phyloP scores from a whole-genome alignment of 1,140 invertebrate genomes.

The Apis florea region DNA sequence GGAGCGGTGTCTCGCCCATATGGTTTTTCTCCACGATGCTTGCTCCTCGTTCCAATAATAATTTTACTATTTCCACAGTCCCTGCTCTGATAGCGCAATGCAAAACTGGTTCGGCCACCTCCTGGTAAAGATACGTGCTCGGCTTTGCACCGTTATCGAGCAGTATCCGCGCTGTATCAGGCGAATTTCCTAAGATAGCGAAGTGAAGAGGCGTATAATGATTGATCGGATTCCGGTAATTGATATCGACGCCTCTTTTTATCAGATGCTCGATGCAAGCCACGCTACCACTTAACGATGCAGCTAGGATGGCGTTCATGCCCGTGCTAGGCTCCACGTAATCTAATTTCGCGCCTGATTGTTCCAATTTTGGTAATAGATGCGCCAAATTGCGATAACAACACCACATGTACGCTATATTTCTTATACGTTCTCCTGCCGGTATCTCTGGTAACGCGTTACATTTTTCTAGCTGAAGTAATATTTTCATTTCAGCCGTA shows the following conservation, averaged over 20 bases:
- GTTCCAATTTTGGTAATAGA: conserved; percentile 70
- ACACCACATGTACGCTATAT: conserved; percentile 74
- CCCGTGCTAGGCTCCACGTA: conserved; percentile 74
- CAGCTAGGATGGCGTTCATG: conserved; percentile 71
- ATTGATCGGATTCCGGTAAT: conserved; percentile 75
- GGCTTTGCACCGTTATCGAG: conserved; percentile 80
- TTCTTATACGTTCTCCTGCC: conserved; percentile 60
- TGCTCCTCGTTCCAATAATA: conserved; percentile 83
- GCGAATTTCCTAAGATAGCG: conserved; percentile 81
- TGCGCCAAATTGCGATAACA: conserved; percentile 73
- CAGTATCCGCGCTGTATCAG: conserved; percentile 79
- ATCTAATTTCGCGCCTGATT: conserved; percentile 63
- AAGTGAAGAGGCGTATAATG: conserved; percentile 83
- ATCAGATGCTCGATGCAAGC: conserved; percentile 75
- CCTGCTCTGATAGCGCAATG: conserved; percentile 82
- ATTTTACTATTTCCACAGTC: conserved; percentile 81
- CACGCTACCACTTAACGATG: conserved; percentile 70
- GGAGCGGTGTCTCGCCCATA: conserved; percentile 82
- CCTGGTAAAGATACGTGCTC: conserved; percentile 50
- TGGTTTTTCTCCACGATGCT: conserved; percentile 81
- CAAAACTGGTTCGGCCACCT: conserved; percentile 78
- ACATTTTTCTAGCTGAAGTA: conserved; percentile 77
- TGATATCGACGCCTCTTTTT: conserved; percentile 68
- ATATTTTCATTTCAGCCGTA: conserved; percentile 72
- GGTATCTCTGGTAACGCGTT: conserved; percentile 43